phyloP scores from a whole-genome alignment of 2,797 vertebrate genomes.

The Danio albolineatus region DNA sequence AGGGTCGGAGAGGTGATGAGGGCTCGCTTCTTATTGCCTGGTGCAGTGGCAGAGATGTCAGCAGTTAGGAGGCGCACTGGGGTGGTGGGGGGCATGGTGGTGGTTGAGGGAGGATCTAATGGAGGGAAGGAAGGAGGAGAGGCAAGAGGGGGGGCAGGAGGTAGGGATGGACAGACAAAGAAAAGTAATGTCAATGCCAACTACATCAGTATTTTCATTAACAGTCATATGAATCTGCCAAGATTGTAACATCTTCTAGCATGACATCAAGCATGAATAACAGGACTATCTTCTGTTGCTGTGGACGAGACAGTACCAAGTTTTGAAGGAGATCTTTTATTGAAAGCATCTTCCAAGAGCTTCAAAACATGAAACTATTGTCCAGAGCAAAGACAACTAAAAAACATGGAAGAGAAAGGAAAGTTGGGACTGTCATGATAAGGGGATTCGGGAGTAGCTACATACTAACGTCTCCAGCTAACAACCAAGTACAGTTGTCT shows the following conservation, averaged over 20 bases:
- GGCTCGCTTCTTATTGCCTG: constrained; percentile 82
- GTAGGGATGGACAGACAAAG: constrained; percentile 86
- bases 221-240: constrained; percentile 57
- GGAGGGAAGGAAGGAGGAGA: constrained; percentile 85
- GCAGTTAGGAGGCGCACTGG: constrained; percentile 89
- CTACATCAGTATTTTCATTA: constrained; percentile 82
- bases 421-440: constrained; percentile 37
- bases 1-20: constrained; percentile 90
- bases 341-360: neutral
- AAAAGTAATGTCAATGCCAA: constrained; percentile 94
- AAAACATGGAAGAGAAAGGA: constrained; percentile 48
- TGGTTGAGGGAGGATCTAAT: constrained; percentile 99
- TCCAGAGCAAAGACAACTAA: constrained; percentile 43
- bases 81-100: constrained; percentile 88
- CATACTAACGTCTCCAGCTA: constrained; percentile 57
- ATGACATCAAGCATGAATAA: constrained; percentile 62
- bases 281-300: constrained; percentile 56
- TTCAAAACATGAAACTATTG: constrained; percentile 57
- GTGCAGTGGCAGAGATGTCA: constrained; percentile 85
- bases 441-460: constrained; percentile 44
- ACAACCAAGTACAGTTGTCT: constrained; percentile 41
- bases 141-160: constrained; percentile 59
- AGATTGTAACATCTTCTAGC: constrained; percentile 60
- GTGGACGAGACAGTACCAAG: constrained; percentile 55
- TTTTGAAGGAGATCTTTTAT: constrained; percentile 19